Conservation (phyloP, 2,888 invertebrate species). For the Tethea ocularis region DNA sequence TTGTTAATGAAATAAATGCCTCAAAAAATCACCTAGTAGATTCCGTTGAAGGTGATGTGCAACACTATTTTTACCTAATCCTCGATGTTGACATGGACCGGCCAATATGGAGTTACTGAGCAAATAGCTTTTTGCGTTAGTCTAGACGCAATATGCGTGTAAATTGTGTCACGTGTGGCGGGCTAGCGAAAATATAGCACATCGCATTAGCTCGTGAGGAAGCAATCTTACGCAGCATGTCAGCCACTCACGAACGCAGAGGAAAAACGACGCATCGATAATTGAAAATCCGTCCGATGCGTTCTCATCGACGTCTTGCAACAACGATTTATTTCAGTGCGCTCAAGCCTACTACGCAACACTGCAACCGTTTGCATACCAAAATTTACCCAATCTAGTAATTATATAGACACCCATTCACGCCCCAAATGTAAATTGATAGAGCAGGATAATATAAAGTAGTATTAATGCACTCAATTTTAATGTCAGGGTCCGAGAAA, state of each 20-base stretch:
- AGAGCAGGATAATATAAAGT: slow-evolving; percentile 40
- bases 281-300: slow-evolving; percentile 42
- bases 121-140: slow-evolving; percentile 6
- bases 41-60: not conserved
- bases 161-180: slow-evolving; percentile 2
- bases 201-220: slow-evolving; percentile 18
- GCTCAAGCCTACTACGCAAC: slow-evolving; percentile 17
- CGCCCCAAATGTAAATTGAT: slow-evolving; percentile 42
- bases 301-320: slow-evolving; percentile 33
- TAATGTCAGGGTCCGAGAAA: slow-evolving; percentile 57
- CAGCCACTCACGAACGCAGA: slow-evolving; percentile 15
- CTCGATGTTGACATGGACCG: not conserved
- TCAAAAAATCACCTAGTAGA: not conserved
- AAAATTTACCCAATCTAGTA: slow-evolving; percentile 28
- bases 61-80: not conserved
- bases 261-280: slow-evolving; percentile 17
- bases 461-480: slow-evolving; percentile 29
- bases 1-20: too few relatives aligned
- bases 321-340: slow-evolving; percentile 20
- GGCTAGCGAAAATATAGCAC: not conserved
- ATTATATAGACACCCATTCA: slow-evolving; percentile 26
- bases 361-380: slow-evolving; percentile 2
- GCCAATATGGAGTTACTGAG: slow-evolving; percentile 3
- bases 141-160: slow-evolving; percentile 8
- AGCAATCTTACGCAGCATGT: slow-evolving; percentile 19